These are phyloP conservation scores for Gandaritis pyraliata DNA, from an alignment of 2,888 invertebrate genomes.

Conservation along the genomic window DNA sequence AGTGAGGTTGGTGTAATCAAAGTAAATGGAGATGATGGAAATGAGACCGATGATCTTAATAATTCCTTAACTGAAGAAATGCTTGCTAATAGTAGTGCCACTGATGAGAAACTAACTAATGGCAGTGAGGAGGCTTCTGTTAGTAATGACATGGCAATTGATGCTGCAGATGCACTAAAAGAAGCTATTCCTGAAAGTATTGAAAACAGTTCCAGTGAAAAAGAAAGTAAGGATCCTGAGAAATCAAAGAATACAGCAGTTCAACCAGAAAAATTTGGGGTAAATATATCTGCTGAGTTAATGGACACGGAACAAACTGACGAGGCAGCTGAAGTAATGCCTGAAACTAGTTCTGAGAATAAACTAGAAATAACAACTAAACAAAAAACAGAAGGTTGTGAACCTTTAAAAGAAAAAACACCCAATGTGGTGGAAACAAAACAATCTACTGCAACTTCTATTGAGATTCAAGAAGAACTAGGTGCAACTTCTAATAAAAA, in stretches of 20 bases:
- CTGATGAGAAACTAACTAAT: constrained; percentile 11
- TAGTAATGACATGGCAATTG: constrained; percentile 24
- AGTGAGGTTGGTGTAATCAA: constrained; percentile 1
- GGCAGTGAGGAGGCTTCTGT: neutral
- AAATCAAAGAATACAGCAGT: constrained; percentile 9
- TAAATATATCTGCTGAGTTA: constrained; percentile 10
- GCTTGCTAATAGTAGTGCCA: constrained; percentile 18
- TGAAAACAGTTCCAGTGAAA: constrained; percentile 10
- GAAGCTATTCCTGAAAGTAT: constrained; percentile 7
- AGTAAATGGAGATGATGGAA: constrained; percentile 42
- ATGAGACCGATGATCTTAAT: constrained; percentile 13
- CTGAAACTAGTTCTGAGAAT: constrained; percentile 16
- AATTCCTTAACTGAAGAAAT: constrained; percentile 20
- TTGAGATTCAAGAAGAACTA: neutral
- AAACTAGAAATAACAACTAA: constrained; percentile 4
- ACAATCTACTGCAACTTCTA: constrained; percentile 1
- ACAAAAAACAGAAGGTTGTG: constrained; percentile 33
- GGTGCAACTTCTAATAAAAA: neutral
- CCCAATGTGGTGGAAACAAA: neutral
- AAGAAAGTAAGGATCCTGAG: constrained; percentile 12
- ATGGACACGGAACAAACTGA: constrained; percentile 29
- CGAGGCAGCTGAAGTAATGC: constrained; percentile 38
- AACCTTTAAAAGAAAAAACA: constrained; percentile 33
- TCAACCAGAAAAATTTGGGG: constrained; percentile 11
- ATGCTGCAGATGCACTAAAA: constrained; percentile 13